Evolutionary conservation across 2,888 invertebrate genomes (phyloP), one percentile per base, ranked within the genome.

Genomic region (Megastigmus dorsalis): DNA sequence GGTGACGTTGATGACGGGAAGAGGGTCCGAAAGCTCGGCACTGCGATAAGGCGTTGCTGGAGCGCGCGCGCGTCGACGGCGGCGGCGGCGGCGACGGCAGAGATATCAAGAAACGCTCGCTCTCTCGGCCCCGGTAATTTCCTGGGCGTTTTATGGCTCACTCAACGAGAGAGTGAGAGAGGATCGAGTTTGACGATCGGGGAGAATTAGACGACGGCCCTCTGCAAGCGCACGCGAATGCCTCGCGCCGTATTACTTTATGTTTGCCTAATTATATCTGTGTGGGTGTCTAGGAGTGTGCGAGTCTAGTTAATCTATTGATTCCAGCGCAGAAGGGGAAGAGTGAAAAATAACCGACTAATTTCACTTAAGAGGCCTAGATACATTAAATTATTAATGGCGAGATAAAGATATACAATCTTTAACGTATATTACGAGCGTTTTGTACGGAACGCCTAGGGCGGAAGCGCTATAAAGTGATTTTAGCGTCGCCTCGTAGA

Each of bases 181-280:
- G n/a, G n/a, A n/a, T n/a, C 41, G 55, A 33, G 18, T 67, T 67
- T 67, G 71, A 67, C 55, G 55, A 67, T 67, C 66, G 45, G 9
- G 41, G 80, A 77, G 83, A 86, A 86, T 86, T 85, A 85, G 86
- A 80, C 82, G 79, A 50, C 77, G 73, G 55, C 62, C 67, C 69
- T 75, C 10, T 28, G 36, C 45, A 26, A 48, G n/a, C 20, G 30
- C 54, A 43, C 66, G 26, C 30, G 41, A 4, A n/a, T 23, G 36
- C 1, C 38, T 6, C 48, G 3, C 33, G 15, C 10, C 15, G 18
- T 2, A 23, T 62, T 2, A 23, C 3, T 54, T 48, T 18, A 48
- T 48, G 26, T 38, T 59, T 23, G 10, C 50, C 26, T 66, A 65
- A 48, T 65, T 65, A 52, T 15, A n/a, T n/a, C n/a, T n/a, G n/a